Conservation (phyloP, 2,113 vertebrate species). For the Coptodon bakossiorum region DNA sequence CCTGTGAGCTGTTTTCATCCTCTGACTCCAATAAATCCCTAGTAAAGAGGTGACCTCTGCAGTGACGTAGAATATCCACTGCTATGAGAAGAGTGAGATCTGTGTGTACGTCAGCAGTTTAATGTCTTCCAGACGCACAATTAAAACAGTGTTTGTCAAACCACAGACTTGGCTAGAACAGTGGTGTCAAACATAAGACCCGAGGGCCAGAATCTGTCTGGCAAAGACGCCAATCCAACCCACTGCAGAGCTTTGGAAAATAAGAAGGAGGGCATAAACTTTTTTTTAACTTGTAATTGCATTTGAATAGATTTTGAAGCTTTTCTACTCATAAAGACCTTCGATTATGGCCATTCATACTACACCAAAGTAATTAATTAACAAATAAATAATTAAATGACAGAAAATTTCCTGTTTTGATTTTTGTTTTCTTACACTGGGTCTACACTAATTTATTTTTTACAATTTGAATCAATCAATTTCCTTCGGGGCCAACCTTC, state of each 20-base stretch:
- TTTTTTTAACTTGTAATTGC: accelerated
- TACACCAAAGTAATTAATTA: accelerated
- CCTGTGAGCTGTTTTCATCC: background rate
- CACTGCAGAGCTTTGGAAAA: background rate
- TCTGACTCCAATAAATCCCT: background rate
- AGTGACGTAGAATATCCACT: background rate
- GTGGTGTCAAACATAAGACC: background rate
- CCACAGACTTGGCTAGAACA: background rate
- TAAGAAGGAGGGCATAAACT: background rate
- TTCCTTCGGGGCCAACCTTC: accelerated
- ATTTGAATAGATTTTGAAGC: background rate
- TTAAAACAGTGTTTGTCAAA: background rate
- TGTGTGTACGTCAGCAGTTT: background rate
- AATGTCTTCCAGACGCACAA: background rate
- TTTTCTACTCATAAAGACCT: background rate
- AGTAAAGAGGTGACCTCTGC: background rate
- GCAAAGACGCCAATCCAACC: background rate
- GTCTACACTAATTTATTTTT: background rate
- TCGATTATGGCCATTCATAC: background rate
- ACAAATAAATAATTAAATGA: background rate
- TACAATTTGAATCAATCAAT: background rate
- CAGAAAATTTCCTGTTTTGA: accelerated
- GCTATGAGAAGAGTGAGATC: background rate
- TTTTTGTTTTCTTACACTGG: background rate
- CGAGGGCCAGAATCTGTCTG: background rate